phyloP scores from a whole-genome alignment of 2,888 invertebrate species.

The Lampropteryx suffumata region DNA sequence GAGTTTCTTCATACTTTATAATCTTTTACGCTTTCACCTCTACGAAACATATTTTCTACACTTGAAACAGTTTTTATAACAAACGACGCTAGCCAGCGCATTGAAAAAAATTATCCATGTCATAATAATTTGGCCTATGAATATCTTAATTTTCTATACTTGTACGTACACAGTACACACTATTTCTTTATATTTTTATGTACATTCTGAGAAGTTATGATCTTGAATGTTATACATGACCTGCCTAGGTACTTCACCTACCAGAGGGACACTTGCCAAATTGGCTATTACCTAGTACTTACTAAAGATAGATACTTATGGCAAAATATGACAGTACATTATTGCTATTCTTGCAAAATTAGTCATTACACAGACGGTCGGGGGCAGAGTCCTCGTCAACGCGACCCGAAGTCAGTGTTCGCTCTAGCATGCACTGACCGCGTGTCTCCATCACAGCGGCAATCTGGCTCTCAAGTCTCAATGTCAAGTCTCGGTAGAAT shows the following conservation, averaged over 20 bases:
- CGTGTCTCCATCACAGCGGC: slow-evolving; percentile 45
- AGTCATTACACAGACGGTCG: slow-evolving; percentile 44
- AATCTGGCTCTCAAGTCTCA: slow-evolving; percentile 23
- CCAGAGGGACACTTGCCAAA: slow-evolving; percentile 35
- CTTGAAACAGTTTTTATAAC: no score
- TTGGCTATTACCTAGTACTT: slow-evolving; percentile 17
- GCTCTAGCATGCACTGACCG: slow-evolving; percentile 47
- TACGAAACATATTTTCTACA: no score
- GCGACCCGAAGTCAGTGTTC: slow-evolving; percentile 24
- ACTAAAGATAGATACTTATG: slow-evolving; percentile 11
- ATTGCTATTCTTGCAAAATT: slow-evolving; percentile 48
- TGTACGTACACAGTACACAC: background rate
- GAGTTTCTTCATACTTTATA: background rate
- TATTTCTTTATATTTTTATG: background rate
- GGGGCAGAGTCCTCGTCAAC: slow-evolving; percentile 56
- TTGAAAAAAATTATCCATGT: slow-evolving; percentile 3
- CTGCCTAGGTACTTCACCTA: slow-evolving; percentile 35
- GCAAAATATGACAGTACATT: slow-evolving; percentile 26
- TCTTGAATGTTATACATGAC: slow-evolving; percentile 30
- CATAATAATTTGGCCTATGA: slow-evolving; percentile 3
- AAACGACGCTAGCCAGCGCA: no score
- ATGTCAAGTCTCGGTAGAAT: slow-evolving; percentile 20
- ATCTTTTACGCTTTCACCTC: slow-evolving; percentile 3
- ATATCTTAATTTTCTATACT: slow-evolving; percentile 16
- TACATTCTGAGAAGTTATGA: slow-evolving; percentile 26